These are phyloP conservation scores for Brachirus orientalis DNA, from an alignment of 2,113 vertebrate species.

Conservation along the genomic window DNA sequence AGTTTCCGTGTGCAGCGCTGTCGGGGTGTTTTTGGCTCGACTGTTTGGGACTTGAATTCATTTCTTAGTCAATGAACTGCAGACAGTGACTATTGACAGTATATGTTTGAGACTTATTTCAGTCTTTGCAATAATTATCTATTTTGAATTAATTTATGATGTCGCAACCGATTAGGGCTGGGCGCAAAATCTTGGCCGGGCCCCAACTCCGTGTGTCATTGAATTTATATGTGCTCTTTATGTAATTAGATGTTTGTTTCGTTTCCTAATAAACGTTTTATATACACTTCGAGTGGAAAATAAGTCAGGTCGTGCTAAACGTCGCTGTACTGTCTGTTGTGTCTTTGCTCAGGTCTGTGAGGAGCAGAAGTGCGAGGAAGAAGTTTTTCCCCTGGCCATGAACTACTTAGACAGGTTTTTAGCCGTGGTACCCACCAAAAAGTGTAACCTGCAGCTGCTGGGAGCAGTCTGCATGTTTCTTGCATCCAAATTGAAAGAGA, in stretches of 20 bases:
- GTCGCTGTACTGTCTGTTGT: conserved; percentile 50
- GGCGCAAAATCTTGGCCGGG: conserved; percentile 69
- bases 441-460: conserved; percentile 94
- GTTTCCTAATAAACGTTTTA: conserved; percentile 46
- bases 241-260: conserved; percentile 55
- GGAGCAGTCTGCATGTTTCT: conserved; percentile 98
- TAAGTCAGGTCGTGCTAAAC: conserved; percentile 27
- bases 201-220: conserved; percentile 74
- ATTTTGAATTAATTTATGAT: conserved; percentile 65
- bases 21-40: conserved; percentile 80
- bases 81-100: conserved; percentile 82
- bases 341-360: conserved; percentile 89
- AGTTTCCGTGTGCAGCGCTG: conserved; percentile 76
- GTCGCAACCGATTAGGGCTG: conserved; percentile 70
- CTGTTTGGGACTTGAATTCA: conserved; percentile 88
- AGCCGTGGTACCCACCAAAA: conserved; percentile 92
- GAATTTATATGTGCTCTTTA: conserved; percentile 65
- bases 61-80: conserved; percentile 85
- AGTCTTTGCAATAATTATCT: conserved; percentile 48
- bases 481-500: conserved; percentile 97
- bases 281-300: conserved; percentile 19
- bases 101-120: conserved; percentile 56
- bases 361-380: conserved; percentile 97
- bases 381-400: conserved; percentile 97
- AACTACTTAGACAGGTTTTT: conserved; percentile 98